Conservation (phyloP, 2,113 vertebrate species). For the Setophaga petechia region DNA sequence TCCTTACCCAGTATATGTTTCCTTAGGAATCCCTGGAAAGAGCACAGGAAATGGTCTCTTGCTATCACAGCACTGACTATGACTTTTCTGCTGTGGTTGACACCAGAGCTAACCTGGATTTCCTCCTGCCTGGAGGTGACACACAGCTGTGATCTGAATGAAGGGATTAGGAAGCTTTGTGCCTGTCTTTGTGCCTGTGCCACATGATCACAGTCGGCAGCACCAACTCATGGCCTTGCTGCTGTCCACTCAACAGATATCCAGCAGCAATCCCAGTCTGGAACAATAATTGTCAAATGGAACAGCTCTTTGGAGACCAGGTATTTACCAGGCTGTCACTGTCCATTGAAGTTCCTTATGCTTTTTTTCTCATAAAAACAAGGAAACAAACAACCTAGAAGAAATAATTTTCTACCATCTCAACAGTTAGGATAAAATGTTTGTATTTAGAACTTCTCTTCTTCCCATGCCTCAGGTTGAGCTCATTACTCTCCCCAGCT, state of each 20-base stretch:
- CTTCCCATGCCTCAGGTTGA: neutral
- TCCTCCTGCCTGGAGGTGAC: neutral
- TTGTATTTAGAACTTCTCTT: neutral
- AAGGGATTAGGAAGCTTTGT: neutral
- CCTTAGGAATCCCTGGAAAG: neutral
- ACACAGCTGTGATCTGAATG: neutral
- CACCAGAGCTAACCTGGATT: neutral
- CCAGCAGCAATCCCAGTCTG: rapidly evolving
- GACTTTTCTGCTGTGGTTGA: neutral
- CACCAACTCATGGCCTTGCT: neutral
- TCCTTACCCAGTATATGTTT: neutral
- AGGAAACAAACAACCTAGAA: slow-evolving; percentile 3
- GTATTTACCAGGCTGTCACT: neutral
- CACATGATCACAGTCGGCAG: neutral
- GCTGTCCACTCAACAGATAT: neutral
- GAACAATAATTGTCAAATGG: neutral
- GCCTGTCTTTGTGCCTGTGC: neutral
- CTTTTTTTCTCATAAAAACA: neutral
- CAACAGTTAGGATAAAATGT: slow-evolving; percentile 24
- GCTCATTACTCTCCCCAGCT: neutral
- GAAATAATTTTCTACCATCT: slow-evolving; percentile 16
- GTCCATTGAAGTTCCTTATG: neutral
- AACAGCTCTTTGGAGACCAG: neutral
- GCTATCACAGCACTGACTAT: neutral
- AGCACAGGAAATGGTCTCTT: neutral